Conservation (phyloP, 2,888 invertebrate species). For the Norana najaformis region DNA sequence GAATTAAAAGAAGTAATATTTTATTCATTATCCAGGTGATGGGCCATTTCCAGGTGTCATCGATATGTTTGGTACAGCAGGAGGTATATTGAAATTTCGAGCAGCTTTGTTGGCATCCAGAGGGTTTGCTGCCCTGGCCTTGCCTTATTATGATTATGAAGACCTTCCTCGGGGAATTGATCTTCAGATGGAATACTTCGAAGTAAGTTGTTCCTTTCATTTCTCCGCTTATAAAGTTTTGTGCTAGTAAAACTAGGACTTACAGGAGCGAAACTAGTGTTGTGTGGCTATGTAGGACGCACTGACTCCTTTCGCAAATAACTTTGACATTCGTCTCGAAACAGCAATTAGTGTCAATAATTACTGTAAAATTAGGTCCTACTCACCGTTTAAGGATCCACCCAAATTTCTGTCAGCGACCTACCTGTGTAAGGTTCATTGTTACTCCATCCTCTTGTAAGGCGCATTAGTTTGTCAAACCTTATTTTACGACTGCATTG, state of each 20-base stretch:
- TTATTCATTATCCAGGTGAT: conserved; percentile 45
- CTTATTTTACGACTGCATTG: too few relatives aligned
- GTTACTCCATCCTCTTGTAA: too few relatives aligned
- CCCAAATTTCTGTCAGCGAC: too few relatives aligned
- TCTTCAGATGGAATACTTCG: background rate
- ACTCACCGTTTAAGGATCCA: too few relatives aligned
- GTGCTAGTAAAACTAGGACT: background rate
- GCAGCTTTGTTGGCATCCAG: conserved; percentile 53
- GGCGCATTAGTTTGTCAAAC: too few relatives aligned
- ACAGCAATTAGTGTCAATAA: too few relatives aligned
- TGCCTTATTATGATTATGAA: conserved; percentile 48
- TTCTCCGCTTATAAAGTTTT: background rate
- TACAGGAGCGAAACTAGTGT: background rate
- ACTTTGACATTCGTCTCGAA: too few relatives aligned
- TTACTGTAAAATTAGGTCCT: too few relatives aligned
- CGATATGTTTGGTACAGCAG: conserved; percentile 54
- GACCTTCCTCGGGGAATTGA: background rate
- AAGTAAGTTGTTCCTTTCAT: background rate
- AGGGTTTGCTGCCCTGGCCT: conserved; percentile 50
- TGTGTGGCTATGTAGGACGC: background rate
- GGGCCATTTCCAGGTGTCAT: conserved; percentile 53
- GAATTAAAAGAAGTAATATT: background rate
- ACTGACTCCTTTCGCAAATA: too few relatives aligned
- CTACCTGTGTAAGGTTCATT: too few relatives aligned
- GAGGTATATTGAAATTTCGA: conserved; percentile 51